Conservation (phyloP, 2,797 vertebrate species). For the Gymnocypris eckloni region DNA sequence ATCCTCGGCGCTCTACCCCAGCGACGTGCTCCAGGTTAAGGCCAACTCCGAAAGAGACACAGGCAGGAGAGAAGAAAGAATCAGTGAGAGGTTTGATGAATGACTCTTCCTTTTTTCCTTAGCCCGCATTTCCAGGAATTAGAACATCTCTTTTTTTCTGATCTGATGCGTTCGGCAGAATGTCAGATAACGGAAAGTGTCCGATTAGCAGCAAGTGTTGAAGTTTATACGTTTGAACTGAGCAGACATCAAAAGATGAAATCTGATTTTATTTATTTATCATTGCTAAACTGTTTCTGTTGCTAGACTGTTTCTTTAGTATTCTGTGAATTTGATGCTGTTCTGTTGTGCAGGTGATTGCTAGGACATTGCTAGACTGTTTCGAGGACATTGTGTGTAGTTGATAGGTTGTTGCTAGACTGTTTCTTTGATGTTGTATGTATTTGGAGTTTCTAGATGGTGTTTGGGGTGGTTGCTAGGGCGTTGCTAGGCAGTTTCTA, state of each 20-base stretch:
- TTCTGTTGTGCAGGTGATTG: background rate
- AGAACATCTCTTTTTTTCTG: background rate
- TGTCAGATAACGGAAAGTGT: background rate
- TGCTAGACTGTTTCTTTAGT: background rate
- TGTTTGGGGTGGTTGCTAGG: no score
- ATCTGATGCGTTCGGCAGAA: background rate
- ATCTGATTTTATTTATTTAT: background rate
- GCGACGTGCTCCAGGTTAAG: conserved; percentile 83
- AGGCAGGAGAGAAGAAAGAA: conserved; percentile 74
- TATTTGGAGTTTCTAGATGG: no score
- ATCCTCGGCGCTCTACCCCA: conserved; percentile 77
- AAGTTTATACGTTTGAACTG: background rate
- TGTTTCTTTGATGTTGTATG: background rate
- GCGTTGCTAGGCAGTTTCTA: no score
- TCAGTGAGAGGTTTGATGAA: conserved; percentile 77
- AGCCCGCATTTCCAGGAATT: conserved; percentile 43
- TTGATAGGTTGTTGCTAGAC: background rate
- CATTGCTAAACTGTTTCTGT: background rate
- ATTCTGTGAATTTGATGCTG: background rate
- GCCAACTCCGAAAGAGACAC: conserved; percentile 73
- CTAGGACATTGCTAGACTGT: background rate
- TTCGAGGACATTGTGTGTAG: background rate
- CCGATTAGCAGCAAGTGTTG: background rate
- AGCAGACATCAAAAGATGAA: background rate
- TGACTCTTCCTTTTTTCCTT: conserved; percentile 54